Base-by-base conservation (phyloP, 2,797 vertebrate genomes). In the Argentina silus region DNA sequence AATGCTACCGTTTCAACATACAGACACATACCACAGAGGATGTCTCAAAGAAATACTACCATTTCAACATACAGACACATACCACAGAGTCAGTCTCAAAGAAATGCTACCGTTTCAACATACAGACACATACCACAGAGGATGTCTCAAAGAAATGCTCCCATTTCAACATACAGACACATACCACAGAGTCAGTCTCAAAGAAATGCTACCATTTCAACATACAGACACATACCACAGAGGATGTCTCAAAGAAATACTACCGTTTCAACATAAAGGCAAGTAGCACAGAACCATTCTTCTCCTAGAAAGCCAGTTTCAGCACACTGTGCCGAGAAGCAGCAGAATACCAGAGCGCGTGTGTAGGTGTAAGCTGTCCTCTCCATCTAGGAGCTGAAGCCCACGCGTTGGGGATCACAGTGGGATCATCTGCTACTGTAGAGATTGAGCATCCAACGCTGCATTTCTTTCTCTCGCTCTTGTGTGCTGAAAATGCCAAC, bases 321-420 rank as follows among this genome's bases (percentile, higher is more conserved):
- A 67, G n/a, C 44, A 27, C 47, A 15, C 11, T 12, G 15, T 74
- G 45, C 64, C 50, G 72, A 74, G 81, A 72, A 70, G 77, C 75
- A 59, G 73, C 78, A 48, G 77, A 78, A 79, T 78, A 85, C 83
- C 77, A 71, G 80, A 70, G 50, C 81, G 83, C 78, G 71, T 81
- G 83, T 86, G 87, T 88, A 86, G 90, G 90, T 87, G 89, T 83
- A 73, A 86, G 82, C 83, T 74, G 83, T 80, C 84, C 85, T 74
- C 83, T 74, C 64, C 7, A 80, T 42, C 76, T 68, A 59, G 74
- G 61, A 14, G 78, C 82, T 79, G 76, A 77, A 83, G 70, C 88
- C 89, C 84, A 90, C 85, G 70, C 85, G 67, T 78, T 1, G 75
- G 75, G 62, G 83, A 83, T 82, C 84, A 86, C 81, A 79, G 71